phyloP scores from a whole-genome alignment of 2,113 vertebrate genomes.

The Lynx canadensis region DNA sequence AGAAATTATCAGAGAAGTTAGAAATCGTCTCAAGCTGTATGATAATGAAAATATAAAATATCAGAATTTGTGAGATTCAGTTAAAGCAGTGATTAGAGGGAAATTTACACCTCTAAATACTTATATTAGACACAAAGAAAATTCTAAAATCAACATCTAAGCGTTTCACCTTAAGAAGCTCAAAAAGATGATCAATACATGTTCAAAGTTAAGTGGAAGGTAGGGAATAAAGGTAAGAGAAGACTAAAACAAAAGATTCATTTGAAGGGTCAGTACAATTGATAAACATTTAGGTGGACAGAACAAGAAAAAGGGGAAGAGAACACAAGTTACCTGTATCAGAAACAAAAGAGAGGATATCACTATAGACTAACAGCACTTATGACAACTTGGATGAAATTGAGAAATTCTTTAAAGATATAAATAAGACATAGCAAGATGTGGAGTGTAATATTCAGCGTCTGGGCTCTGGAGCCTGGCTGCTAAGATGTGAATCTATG shows the following conservation, averaged over 20 bases:
- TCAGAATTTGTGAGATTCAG: background rate
- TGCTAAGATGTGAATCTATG: background rate
- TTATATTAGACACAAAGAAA: conserved; percentile 16
- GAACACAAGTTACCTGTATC: background rate
- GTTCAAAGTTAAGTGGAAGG: background rate
- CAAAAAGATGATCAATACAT: background rate
- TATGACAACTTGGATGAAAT: background rate
- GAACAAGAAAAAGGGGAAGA: background rate
- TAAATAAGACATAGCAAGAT: background rate
- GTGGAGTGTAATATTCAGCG: background rate
- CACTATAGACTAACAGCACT: background rate
- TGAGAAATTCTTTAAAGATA: conserved; percentile 6
- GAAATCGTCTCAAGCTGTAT: background rate
- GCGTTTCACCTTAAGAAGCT: background rate
- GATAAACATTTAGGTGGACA: background rate
- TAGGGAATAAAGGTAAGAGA: background rate
- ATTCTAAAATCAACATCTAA: background rate
- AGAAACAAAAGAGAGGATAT: background rate
- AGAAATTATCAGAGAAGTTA: background rate
- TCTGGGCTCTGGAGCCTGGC: background rate
- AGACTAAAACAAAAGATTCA: conserved; percentile 4
- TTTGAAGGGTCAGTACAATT: background rate
- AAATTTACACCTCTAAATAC: background rate
- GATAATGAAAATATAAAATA: background rate
- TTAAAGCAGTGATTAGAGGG: background rate